Base-by-base conservation (phyloP, 1,140 invertebrate genomes). In the Hirudo medicinalis region DNA sequence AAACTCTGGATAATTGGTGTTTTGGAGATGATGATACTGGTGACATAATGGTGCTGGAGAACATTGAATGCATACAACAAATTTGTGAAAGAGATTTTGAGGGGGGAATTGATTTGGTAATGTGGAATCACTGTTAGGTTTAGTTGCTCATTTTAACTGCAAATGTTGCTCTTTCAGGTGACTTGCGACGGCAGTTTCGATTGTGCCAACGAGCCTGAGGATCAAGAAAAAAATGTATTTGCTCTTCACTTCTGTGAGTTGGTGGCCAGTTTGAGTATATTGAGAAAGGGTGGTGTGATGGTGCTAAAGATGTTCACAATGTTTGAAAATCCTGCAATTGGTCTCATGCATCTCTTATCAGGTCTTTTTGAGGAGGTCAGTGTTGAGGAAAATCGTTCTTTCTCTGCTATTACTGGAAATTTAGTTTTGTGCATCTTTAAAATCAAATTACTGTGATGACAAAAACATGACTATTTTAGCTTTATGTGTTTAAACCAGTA, bases 151-250 rank as follows among this genome's bases (percentile, higher is more conserved):
- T 68, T 32, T 43, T n/a, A 32, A 68, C 29, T 32, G 8, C 3
- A 68, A 32, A 25, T 32, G n/a, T 29, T 40, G 9, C 5, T 32
- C 13, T 13, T n/a, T 32, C 73, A 83, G 75, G 87, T 96, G 9
- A 97, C 94, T 4, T 92, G 91, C 32, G 94, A 97, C 85, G 94
- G 94, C 0, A 94, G 92, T 76, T 87, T 95, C 22, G 89, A 95
- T 80, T 97, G 93, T 78, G 85, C 88, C 71, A 83, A 86, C 22
- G 84, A 88, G 75, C 92, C 92, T 8, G 89, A 87, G 67, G 89
- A 91, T 76, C 94, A 97, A 83, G 94, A 97, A 78, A 81, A 79
- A 49, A 81, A 86, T 0, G 90, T 94, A 0, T 85, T 87, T 32
- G 84, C 85, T 15, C 82, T 97, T 0, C 88, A 93, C 76, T 89